Evolutionary conservation across 2,888 invertebrate genomes (phyloP).

Genomic region (Barypeithes pellucidus): DNA sequence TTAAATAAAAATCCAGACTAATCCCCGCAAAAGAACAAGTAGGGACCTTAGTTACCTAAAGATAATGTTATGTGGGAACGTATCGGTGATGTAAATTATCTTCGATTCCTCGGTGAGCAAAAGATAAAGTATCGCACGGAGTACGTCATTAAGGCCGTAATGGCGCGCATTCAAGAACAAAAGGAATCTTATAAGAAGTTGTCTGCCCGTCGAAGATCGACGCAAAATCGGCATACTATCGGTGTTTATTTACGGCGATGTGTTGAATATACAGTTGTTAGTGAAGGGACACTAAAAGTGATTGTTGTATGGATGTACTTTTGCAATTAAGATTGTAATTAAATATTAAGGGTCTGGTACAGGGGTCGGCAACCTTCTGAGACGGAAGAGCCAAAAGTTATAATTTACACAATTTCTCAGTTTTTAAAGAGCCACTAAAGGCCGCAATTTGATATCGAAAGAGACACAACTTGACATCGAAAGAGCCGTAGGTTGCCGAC

Average conservation of each 20-base stretch:
- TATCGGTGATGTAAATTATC: constrained; percentile 63
- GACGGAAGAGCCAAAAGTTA: too few species aligned
- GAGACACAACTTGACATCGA: too few species aligned
- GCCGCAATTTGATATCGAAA: too few species aligned
- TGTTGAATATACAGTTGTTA: constrained; percentile 21
- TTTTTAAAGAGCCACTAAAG: too few species aligned
- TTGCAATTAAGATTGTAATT: neutral
- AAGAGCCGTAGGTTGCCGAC: too few species aligned
- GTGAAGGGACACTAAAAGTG: constrained; percentile 13
- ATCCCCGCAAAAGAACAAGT: neutral
- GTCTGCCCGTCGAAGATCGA: constrained; percentile 54
- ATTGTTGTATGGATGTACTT: constrained; percentile 3
- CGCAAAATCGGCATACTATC: constrained; percentile 55
- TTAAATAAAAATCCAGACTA: constrained; percentile 31
- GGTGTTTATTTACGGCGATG: constrained; percentile 50
- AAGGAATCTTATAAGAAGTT: constrained; percentile 64
- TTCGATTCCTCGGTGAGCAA: constrained; percentile 60
- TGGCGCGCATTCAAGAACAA: constrained; percentile 63
- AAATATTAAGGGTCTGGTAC: too few species aligned
- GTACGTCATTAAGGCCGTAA: constrained; percentile 62
- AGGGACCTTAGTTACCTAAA: constrained; percentile 9
- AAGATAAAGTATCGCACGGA: constrained; percentile 65
- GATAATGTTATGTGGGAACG: constrained; percentile 65
- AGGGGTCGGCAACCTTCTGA: too few species aligned
- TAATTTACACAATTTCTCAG: too few species aligned